Evolutionary conservation across 1,140 invertebrate species (phyloP).

Genomic region (Ceratina japonica): DNA sequence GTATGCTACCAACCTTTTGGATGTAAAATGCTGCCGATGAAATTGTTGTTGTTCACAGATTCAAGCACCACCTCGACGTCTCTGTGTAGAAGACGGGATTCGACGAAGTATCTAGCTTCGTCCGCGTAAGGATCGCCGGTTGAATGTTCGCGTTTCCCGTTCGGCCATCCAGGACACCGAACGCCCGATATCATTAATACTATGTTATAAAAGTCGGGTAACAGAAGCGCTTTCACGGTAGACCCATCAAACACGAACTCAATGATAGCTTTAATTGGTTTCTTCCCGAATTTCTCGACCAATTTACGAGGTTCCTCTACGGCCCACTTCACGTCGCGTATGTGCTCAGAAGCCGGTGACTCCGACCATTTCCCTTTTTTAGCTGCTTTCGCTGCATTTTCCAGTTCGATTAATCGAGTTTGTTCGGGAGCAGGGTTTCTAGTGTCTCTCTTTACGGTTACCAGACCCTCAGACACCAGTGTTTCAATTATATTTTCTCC

Average conservation of each 20-base stretch:
- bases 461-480: conserved; percentile 92
- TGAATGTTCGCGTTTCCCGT: conserved; percentile 78
- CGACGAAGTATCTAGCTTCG: conserved; percentile 95
- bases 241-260: conserved; percentile 98
- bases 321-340: conserved; percentile 93
- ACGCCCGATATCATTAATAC: conserved; percentile 97
- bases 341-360: conserved; percentile 81
- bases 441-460: conserved; percentile 89
- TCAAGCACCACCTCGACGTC: conserved; percentile 96
- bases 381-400: conserved; percentile 92
- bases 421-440: conserved; percentile 84
- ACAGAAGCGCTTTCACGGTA: conserved; percentile 92
- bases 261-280: conserved; percentile 92
- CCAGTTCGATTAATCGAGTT: conserved; percentile 89
- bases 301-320: conserved; percentile 91
- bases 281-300: conserved; percentile 89
- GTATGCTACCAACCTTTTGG: conserved; percentile 84
- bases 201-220: conserved; percentile 93
- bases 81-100: conserved; percentile 93
- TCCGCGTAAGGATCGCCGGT: conserved; percentile 86
- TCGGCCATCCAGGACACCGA: conserved; percentile 87
- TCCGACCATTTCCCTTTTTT: conserved; percentile 92
- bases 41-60: conserved; percentile 94
- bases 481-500: conserved; percentile 93
- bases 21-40: conserved; percentile 96